A percentile compares a stretch with the other conserved stretches of the same genome.
phyloP scores from a whole-genome alignment of 2,888 invertebrate species.

The Apamea anceps region DNA sequence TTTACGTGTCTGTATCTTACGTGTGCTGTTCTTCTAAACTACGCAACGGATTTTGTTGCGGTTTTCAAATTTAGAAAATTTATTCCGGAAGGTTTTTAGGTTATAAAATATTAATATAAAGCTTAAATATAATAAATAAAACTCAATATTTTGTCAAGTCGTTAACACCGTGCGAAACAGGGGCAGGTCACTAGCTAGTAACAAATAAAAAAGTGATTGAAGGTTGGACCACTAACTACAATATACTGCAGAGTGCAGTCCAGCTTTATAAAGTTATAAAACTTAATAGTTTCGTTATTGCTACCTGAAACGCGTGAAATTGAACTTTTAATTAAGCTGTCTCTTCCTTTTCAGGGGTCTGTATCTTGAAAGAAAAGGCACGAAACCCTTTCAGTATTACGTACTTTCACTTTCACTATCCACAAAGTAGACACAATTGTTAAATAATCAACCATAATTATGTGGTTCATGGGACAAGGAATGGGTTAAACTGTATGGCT shows the following conservation, averaged over 20 bases:
- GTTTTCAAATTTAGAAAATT: neutral
- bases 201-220: slow-evolving; percentile 6
- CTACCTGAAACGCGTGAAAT: slow-evolving; percentile 33
- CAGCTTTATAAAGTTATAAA: slow-evolving; percentile 19
- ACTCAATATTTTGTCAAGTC: neutral
- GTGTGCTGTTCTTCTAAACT: neutral
- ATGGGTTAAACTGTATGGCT: too few species aligned
- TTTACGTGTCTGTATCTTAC: neutral
- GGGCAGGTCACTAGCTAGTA: neutral
- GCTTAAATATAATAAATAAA: neutral
- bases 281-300: neutral
- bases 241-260: slow-evolving; percentile 1
- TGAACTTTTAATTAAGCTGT: slow-evolving; percentile 15
- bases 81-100: too few species aligned
- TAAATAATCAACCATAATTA: too few species aligned
- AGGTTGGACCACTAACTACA: slow-evolving; percentile 1
- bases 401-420: neutral
- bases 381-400: neutral
- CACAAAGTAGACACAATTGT: neutral
- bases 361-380: neutral
- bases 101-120: neutral
- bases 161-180: neutral
- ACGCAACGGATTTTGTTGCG: neutral
- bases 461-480: too few species aligned
- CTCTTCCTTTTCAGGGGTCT: neutral